Conservation (phyloP, 1,140 invertebrate genomes). For the Zeugodacus cucurbitae region DNA sequence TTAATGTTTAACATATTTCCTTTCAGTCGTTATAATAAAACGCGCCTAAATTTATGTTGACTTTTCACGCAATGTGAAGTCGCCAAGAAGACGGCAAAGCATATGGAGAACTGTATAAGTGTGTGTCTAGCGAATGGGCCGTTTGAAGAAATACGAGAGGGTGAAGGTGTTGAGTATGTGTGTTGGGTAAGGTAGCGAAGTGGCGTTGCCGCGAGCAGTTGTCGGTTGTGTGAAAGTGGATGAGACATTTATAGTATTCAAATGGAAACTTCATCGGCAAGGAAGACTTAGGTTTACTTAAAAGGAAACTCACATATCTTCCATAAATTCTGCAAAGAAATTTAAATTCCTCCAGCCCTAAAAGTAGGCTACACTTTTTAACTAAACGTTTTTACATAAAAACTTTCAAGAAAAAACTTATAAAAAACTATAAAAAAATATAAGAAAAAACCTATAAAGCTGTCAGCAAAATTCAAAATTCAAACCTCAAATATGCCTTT, state of each 20-base stretch:
- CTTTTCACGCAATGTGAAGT: conserved; percentile 3
- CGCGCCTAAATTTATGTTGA: conserved; percentile 32
- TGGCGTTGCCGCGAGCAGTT: background rate
- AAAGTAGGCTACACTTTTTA: background rate
- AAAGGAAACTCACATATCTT: background rate
- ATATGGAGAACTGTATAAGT: background rate
- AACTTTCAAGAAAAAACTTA: background rate
- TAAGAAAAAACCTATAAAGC: too few species aligned
- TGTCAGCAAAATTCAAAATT: too few species aligned
- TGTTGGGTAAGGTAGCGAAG: background rate
- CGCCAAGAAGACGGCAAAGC: background rate
- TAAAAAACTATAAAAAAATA: too few species aligned
- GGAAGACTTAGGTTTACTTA: background rate
- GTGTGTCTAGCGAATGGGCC: background rate
- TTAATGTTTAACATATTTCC: conserved; percentile 15
- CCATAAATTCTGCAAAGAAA: background rate
- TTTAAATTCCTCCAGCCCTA: background rate
- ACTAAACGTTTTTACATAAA: background rate
- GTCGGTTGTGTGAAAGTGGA: background rate
- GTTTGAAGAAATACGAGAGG: background rate
- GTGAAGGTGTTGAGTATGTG: background rate
- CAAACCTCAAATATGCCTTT: too few species aligned
- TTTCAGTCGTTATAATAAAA: conserved; percentile 1
- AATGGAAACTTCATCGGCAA: background rate
- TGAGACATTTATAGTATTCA: background rate